Evolutionary conservation across 2,113 vertebrate species (phyloP).

Genomic region (Scolopax mira): DNA sequence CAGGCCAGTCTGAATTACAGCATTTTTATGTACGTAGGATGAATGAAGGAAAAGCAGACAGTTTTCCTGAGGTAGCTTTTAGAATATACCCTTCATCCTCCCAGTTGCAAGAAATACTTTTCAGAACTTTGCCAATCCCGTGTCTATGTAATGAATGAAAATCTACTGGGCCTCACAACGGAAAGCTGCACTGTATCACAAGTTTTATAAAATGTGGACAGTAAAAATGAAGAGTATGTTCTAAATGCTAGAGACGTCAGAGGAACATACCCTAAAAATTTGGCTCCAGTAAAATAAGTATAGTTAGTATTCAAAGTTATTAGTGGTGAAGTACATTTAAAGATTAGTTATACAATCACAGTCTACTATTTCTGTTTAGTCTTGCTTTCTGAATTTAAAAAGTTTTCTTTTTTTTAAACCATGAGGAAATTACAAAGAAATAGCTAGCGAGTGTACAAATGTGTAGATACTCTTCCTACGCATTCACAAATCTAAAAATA

Average conservation of each 20-base stretch:
- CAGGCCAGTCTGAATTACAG: background rate
- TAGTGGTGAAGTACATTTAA: constrained; percentile 29
- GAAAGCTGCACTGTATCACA: background rate
- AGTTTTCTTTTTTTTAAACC: background rate
- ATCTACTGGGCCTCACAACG: background rate
- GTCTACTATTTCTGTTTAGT: background rate
- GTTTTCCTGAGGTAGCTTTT: constrained; percentile 34
- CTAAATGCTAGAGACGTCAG: constrained; percentile 18
- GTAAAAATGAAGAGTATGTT: constrained; percentile 46
- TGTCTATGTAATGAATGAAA: background rate
- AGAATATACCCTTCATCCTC: constrained; percentile 46
- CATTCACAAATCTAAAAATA: background rate
- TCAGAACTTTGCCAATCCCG: background rate
- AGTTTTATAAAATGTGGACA: background rate
- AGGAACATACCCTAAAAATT: background rate
- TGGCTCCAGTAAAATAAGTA: constrained; percentile 44
- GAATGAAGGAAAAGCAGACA: constrained; percentile 23
- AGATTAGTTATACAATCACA: background rate
- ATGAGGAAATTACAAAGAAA: background rate
- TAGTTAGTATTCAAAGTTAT: constrained; percentile 62
- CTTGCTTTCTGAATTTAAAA: background rate
- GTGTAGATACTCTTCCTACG: background rate
- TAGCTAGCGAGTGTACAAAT: background rate
- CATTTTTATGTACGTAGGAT: background rate
- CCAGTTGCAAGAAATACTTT: background rate